Evolutionary conservation across 2,113 vertebrate species (phyloP), one percentile per base, ranked within the genome.

Genomic region (Panthera leo): DNA sequence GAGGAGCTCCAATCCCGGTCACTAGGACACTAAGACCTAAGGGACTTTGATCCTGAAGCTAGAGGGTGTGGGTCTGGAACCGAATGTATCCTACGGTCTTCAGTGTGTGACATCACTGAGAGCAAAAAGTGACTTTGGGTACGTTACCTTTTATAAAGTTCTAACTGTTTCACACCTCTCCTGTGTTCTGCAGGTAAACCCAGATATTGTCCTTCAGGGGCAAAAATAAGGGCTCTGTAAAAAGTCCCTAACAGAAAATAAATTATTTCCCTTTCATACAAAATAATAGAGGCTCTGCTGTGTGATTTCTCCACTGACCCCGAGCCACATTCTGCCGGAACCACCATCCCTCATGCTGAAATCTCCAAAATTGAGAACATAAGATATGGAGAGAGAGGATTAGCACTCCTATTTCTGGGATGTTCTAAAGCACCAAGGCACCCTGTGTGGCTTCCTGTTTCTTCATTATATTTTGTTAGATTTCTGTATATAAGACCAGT

Each of bases 171-270:
- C 67, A 63, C n/a, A 58, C n/a, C 7, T 36, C n/a, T 73, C 34
- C 39, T 14, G 15, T 19, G 65, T 18, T 71, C 85, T n/a, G 36
- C 45, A 48, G 53, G 48, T 53, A 39, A 39, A 85, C 61, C 85
- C 61, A 58, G n/a, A 65, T 78, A 48, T 27, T 18, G 12, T 51
- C 11, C 13, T 63, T 29, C 12, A 3, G 61, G 45, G 34, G 39
- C 48, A 79, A 92, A 89, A 88, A 21, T 2, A 25, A 42, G 12
- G 71, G 15, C 3, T 68, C 75, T 34, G 6, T 65, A 25, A 34
- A 83, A 97, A 85, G 63, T 13, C 19, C 31, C 65, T 53, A 51
- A 21, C 55, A 80, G 67, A 61, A 83, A 61, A 91, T 63, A 70
- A 82, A 86, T 27, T 7, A 39, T 7, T 65, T 53, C 16, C 34